These are phyloP conservation scores for Pogona vitticeps DNA, from an alignment of 2,113 vertebrate genomes.

Conservation along the genomic window DNA sequence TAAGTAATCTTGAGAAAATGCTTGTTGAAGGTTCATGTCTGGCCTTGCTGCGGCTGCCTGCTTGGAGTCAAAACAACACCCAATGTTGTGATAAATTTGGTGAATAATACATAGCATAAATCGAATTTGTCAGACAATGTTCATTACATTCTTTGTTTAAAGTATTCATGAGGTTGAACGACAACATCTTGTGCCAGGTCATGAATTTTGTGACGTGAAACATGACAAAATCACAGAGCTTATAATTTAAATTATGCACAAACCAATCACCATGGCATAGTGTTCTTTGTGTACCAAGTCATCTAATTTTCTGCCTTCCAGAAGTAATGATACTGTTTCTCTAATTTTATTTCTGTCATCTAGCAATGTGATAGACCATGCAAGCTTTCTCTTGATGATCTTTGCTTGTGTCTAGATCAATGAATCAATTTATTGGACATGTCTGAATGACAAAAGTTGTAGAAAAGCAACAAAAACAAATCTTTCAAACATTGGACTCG, in stretches of 20 bases:
- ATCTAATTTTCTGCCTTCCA: conserved; percentile 52
- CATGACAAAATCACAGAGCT: conserved; percentile 31
- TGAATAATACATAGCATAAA: conserved; percentile 35
- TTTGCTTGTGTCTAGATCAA: conserved; percentile 53
- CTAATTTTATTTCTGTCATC: conserved; percentile 63
- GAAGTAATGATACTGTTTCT: conserved; percentile 56
- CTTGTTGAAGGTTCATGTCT: background rate
- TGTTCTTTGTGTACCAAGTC: conserved; percentile 48
- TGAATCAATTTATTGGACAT: conserved; percentile 47
- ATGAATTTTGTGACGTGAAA: conserved; percentile 55
- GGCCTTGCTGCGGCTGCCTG: background rate
- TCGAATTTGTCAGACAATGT: conserved; percentile 35
- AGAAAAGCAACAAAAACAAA: conserved; percentile 9
- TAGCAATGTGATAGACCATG: conserved; percentile 60
- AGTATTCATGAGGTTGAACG: conserved; percentile 35
- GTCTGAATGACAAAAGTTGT: conserved; percentile 43
- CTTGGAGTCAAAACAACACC: background rate
- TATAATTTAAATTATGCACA: conserved; percentile 56
- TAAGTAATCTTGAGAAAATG: background rate
- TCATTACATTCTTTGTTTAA: conserved; percentile 39
- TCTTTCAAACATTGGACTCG: background rate
- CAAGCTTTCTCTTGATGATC: conserved; percentile 52
- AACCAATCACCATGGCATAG: conserved; percentile 23
- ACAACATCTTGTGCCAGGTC: conserved; percentile 31
- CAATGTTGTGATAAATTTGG: conserved; percentile 20